Conservation (phyloP, 1,140 invertebrate species). For the Drosophila trapezifrons region DNA sequence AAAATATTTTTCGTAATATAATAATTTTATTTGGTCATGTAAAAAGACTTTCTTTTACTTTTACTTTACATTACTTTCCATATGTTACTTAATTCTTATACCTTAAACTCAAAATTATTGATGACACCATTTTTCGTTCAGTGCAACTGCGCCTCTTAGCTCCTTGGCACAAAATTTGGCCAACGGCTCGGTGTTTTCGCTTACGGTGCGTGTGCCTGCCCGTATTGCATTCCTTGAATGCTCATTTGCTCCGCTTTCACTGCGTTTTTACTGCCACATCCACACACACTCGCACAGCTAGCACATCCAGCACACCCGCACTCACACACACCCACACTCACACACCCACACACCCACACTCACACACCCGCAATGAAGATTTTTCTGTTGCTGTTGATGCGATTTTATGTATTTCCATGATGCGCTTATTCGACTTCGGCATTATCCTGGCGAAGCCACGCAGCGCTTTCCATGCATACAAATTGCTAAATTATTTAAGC, state of each 20-base stretch:
- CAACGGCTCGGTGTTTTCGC: conserved; percentile 28
- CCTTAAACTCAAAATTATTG: not conserved
- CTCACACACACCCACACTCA: not conserved
- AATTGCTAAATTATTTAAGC: conserved; percentile 83
- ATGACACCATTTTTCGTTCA: not conserved
- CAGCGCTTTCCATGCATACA: conserved; percentile 80
- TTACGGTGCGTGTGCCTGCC: conserved; percentile 36
- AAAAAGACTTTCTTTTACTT: too few relatives aligned
- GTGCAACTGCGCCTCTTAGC: conserved; percentile 15
- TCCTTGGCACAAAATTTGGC: conserved; percentile 34
- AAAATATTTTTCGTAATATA: too few relatives aligned
- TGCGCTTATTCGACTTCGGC: conserved; percentile 77
- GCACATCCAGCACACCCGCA: not conserved
- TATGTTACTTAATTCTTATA: too few relatives aligned
- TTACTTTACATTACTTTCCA: too few relatives aligned
- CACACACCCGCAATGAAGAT: not conserved
- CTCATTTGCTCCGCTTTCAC: conserved; percentile 62
- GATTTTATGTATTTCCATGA: conserved; percentile 81
- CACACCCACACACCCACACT: not conserved
- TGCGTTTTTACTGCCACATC: conserved; percentile 53
- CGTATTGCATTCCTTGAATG: conserved; percentile 76
- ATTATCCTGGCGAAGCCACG: conserved; percentile 66
- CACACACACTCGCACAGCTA: not conserved
- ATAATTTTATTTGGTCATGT: not conserved
- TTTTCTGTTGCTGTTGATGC: conserved; percentile 65